A percentile compares a stretch with the other conserved stretches of the same genome.
Evolutionary conservation across 2,888 invertebrate species (phyloP).

Genomic region (Mesoligia furuncula): DNA sequence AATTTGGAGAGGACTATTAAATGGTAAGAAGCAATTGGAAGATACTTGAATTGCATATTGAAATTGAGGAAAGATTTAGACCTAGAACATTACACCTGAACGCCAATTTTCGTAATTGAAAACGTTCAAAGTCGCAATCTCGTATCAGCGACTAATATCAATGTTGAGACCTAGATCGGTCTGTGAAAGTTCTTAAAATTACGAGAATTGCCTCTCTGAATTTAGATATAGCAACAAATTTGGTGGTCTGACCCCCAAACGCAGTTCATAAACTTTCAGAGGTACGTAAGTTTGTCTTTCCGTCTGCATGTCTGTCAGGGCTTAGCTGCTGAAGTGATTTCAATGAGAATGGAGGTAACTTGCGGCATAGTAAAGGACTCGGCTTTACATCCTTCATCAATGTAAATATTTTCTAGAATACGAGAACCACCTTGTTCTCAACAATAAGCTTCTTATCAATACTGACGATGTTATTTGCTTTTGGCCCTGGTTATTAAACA

Average conservation of each 20-base stretch:
- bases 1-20: not conserved
- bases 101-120: not conserved
- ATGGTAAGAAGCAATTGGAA: not conserved
- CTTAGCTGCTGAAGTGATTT: slow-evolving; percentile 15
- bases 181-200: not conserved
- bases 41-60: not conserved
- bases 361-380: not conserved
- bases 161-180: not conserved
- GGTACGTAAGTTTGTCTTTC: slow-evolving; percentile 5
- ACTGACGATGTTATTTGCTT: not conserved
- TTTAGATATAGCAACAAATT: slow-evolving; percentile 9
- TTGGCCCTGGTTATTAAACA: not conserved
- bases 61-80: not conserved
- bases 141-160: too few relatives aligned
- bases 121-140: not conserved
- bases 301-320: not conserved
- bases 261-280: slow-evolving; percentile 21
- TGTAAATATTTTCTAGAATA: not conserved
- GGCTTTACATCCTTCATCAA: not conserved
- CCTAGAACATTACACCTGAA: not conserved
- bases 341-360: not conserved
- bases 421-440: not conserved
- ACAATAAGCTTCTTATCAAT: not conserved
- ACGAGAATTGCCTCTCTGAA: too few relatives aligned
- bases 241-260: slow-evolving; percentile 6